Evolutionary conservation across 2,888 invertebrate species (phyloP).

Genomic region (Poecilus cupreus): DNA sequence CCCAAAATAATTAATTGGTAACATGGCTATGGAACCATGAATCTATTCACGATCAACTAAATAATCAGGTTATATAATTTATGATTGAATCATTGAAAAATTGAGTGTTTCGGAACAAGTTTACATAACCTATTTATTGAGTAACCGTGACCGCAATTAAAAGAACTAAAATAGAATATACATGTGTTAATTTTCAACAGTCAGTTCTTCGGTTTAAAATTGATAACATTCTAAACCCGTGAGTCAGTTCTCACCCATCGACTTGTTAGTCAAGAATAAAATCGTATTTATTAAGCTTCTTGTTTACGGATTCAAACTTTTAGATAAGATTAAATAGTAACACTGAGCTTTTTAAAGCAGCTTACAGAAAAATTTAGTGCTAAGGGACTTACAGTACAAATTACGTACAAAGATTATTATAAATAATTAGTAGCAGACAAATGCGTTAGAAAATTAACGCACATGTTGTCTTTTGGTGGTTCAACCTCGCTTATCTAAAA

Average conservation of each 20-base stretch:
- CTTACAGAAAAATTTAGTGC: too few relatives aligned
- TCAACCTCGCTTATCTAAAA: conserved; percentile 39
- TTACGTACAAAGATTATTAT: conserved; percentile 14
- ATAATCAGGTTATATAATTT: background rate
- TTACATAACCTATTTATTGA: background rate
- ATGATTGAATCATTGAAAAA: background rate
- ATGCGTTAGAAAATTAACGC: conserved; percentile 42
- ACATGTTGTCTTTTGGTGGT: background rate
- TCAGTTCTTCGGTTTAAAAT: conserved; percentile 5
- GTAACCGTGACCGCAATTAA: background rate
- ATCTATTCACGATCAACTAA: background rate
- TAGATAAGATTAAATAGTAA: conserved; percentile 46
- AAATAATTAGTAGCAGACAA: background rate
- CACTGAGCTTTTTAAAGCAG: background rate
- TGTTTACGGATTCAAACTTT: conserved; percentile 50
- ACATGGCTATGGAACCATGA: background rate
- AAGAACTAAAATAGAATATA: background rate
- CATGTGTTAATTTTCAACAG: background rate
- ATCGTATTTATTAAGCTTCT: background rate
- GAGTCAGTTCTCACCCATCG: background rate
- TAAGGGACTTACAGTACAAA: conserved; percentile 7
- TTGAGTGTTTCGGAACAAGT: background rate
- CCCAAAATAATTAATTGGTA: conserved; percentile 25
- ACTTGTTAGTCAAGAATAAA: conserved; percentile 39
- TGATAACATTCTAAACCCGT: background rate